Evolutionary conservation across 2,888 invertebrate genomes (phyloP), one percentile per base, ranked within the genome.

Genomic region (Stenodema calcarata): DNA sequence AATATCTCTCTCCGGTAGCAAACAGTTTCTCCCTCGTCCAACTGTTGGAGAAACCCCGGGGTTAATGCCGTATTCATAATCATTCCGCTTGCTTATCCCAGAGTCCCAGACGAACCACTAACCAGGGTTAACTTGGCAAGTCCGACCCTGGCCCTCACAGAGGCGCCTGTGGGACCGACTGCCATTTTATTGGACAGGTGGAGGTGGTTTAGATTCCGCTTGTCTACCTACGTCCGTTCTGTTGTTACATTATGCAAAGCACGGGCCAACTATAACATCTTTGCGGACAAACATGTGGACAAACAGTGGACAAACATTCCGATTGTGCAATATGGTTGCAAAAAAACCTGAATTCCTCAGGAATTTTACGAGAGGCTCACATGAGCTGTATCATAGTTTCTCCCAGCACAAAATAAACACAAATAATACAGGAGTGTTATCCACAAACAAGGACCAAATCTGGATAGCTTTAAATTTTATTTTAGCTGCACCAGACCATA

Each of bases 11-110:
- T 62, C 62, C 27, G 23, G 62, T 7, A 23, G 62, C 18, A 18
- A 62, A 62, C 23, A 11, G 62, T 9, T 47, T 9, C 23, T 4
- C 23, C 23, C 62, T 27, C 18, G n/a, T 6, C 62, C 11, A 62
- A 62, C 62, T 62, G 62, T 62, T 62, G 7, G 23, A 18, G 62
- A 62, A 62, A 23, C 62, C 62, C 62, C 23, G 62, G 62, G 62
- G 62, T 62, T 62, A 62, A 62, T 62, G 62, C 62, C 62, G 62
- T 62, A 62, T 62, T 62, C 62, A 62, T 62, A 62, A 62, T 62
- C 62, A 62, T 62, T 23, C 62, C 23, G 62, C 23, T 62, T 62
- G 62, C 62, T 62, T 62, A 62, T 62, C 62, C 62, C 62, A 23
- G 23, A 23, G 62, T 23, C 62, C 62, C 62, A 62, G 62, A 62